Evolutionary conservation across 1,140 invertebrate species (phyloP), one percentile per base, ranked within the genome.

Genomic region (Sarcophaga peregrina): DNA sequence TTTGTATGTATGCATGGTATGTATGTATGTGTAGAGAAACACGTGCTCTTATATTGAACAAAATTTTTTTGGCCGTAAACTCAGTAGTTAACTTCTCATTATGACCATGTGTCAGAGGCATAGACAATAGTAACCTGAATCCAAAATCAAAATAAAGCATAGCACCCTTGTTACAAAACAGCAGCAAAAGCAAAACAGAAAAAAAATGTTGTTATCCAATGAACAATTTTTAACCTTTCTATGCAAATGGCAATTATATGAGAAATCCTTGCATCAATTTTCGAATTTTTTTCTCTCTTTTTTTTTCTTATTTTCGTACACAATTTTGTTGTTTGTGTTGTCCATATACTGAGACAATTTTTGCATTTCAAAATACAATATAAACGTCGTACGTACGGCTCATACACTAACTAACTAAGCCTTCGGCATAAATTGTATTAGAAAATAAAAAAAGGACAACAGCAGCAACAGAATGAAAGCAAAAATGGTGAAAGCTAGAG

Each of bases 311-410:
- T 37, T 37, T 37, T 37, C 4, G 25, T 37, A 37, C 25, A 1
- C 25, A 37, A 37, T 37, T 37, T 37, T 37, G 25, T 37, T 37
- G 25, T 37, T n/a, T n/a, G n/a, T 37, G 25, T 37, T 37, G 25
- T 37, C 25, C 25, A 37, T 37, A 37, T 17, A 68, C 17, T 68
- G 62, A 68, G 62, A 68, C 62, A 68, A 68, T 68, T 68, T 68
- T 68, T 68, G 62, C 62, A 68, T 68, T 68, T 68, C n/a, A n/a
- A 68, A 20, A 37, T 37, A 37, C 25, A 68, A 68, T 68, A 68
- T 68, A 68, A 68, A 68, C n/a, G 62, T 68, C 17, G 20, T 68
- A 68, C 62, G 15, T 8, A 37, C 25, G 25, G 25, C 25, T 37
- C 25, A 37, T 37, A 25, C 17, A 68, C 62, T 25, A 20, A 68